A percentile compares a stretch with the other conserved stretches of the same genome.
phyloP scores from a whole-genome alignment of 2,888 invertebrate genomes.

The Dicycla oo region DNA sequence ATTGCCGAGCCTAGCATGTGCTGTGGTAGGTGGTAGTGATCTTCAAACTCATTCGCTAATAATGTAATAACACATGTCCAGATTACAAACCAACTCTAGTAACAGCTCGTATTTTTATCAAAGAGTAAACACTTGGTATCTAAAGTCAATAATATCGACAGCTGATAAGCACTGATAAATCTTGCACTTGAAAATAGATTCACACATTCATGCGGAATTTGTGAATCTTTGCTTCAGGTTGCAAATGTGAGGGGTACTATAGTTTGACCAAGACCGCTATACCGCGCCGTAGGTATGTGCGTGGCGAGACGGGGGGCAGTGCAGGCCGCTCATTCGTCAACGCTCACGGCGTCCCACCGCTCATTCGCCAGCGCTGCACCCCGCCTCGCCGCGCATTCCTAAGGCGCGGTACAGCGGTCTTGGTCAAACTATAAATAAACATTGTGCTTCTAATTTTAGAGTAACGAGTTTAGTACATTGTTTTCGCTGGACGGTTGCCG shows the following conservation, averaged over 20 bases:
- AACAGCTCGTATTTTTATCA: slow-evolving; percentile 35
- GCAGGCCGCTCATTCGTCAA: no score
- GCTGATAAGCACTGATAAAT: slow-evolving; percentile 41
- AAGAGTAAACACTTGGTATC: slow-evolving; percentile 21
- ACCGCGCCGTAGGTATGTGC: no score
- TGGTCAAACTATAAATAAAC: no score
- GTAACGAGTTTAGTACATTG: neutral
- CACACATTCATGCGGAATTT: slow-evolving; percentile 6
- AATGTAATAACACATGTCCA: neutral
- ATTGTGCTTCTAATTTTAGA: neutral
- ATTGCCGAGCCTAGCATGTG: neutral
- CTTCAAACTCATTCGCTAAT: neutral
- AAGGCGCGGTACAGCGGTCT: no score
- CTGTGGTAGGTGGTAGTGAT: neutral
- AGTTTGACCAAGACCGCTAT: no score
- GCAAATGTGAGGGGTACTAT: slow-evolving; percentile 1
- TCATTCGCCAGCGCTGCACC: no score
- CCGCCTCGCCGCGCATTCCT: no score
- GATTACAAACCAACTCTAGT: slow-evolving; percentile 7
- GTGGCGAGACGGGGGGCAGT: no score
- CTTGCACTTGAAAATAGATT: slow-evolving; percentile 47
- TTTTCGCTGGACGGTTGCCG: neutral
- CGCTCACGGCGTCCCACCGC: no score
- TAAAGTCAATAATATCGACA: slow-evolving; percentile 19
- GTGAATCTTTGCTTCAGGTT: neutral